Percentiles rank a stretch among this genome's conserved stretches.
Evolutionary conservation across 2,888 invertebrate genomes (phyloP).

Genomic region (Drosophila melanosoma): DNA sequence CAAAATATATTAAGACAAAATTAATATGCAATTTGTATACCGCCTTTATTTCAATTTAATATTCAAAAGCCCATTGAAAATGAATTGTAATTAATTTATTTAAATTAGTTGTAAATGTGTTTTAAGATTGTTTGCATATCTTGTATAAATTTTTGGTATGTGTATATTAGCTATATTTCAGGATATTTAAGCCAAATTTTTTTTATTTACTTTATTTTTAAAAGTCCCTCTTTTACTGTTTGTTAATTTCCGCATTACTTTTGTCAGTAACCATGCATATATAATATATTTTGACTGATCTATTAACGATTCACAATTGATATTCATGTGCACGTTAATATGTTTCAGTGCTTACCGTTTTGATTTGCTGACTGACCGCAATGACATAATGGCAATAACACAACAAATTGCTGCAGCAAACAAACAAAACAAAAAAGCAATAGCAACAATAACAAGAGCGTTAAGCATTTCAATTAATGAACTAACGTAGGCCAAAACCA

Average conservation of each 20-base stretch:
- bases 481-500: slow-evolving; percentile 66
- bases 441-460: slow-evolving; percentile 41
- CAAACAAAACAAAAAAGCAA: neutral
- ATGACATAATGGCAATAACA: slow-evolving; percentile 71
- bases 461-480: slow-evolving; percentile 69
- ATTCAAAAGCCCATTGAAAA: neutral
- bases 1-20: slow-evolving; percentile 42
- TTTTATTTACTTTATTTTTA: neutral
- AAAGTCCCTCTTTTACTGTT: neutral
- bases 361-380: slow-evolving; percentile 56
- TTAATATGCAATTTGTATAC: neutral
- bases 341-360: slow-evolving; percentile 42
- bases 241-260: slow-evolving; percentile 23
- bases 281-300: slow-evolving; percentile 16
- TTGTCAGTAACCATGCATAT: neutral
- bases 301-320: slow-evolving; percentile 36
- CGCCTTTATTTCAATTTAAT: neutral
- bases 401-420: slow-evolving; percentile 50
- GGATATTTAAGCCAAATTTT: neutral
- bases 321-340: slow-evolving; percentile 47
- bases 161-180: neutral
- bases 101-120: neutral
- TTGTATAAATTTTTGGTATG: neutral
- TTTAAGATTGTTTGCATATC: neutral
- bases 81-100: neutral